Conservation (phyloP, 2,888 invertebrate genomes). For the Mimas tiliae region DNA sequence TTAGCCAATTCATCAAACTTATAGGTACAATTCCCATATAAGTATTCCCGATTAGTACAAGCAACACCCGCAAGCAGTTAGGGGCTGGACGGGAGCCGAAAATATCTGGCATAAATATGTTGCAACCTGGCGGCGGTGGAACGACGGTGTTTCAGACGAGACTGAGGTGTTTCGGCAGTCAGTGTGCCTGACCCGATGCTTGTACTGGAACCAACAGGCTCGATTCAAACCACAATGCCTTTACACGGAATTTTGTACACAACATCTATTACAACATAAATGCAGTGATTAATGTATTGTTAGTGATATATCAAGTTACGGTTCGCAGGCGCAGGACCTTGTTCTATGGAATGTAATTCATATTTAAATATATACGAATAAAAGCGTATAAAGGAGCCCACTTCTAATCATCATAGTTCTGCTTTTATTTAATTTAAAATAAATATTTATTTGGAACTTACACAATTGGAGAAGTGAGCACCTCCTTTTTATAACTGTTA, state of each 20-base stretch:
- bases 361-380: neutral
- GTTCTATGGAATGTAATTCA: neutral
- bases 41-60: slow-evolving; percentile 62
- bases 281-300: slow-evolving; percentile 25
- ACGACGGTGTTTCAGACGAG: slow-evolving; percentile 19
- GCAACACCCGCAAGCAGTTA: slow-evolving; percentile 64
- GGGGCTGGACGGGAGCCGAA: slow-evolving; percentile 24
- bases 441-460: neutral
- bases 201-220: slow-evolving; percentile 81
- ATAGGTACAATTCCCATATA: neutral
- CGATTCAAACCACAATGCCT: slow-evolving; percentile 47
- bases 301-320: slow-evolving; percentile 14
- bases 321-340: neutral
- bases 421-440: too few relatives aligned
- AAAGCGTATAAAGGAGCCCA: neutral
- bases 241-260: slow-evolving; percentile 28
- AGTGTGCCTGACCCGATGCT: slow-evolving; percentile 82
- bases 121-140: slow-evolving; percentile 23
- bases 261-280: slow-evolving; percentile 47
- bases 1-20: slow-evolving; percentile 17
- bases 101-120: slow-evolving; percentile 8
- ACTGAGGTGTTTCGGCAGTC: slow-evolving; percentile 55
- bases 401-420: neutral
- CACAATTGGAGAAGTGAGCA: neutral
- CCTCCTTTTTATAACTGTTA: neutral